Conservation (phyloP, 2,888 invertebrate species). For the Drosophila tripunctata region DNA sequence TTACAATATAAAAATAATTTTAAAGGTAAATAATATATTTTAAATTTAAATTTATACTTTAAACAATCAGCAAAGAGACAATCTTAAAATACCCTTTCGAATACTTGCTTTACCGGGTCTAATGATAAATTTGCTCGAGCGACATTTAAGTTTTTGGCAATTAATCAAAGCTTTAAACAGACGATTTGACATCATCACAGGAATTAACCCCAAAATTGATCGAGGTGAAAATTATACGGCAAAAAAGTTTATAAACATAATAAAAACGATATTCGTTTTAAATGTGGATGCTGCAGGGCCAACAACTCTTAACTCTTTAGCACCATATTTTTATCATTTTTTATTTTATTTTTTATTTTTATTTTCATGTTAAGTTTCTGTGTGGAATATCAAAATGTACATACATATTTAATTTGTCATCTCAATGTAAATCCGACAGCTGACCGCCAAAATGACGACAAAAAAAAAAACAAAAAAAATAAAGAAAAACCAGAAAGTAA, state of each 20-base stretch:
- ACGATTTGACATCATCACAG: constrained; percentile 39
- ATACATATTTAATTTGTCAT: constrained; percentile 63
- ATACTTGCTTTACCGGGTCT: too few species aligned
- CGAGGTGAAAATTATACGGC: constrained; percentile 38
- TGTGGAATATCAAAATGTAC: constrained; percentile 15
- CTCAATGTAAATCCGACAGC: constrained; percentile 71
- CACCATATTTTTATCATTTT: constrained; percentile 13
- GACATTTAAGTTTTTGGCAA: too few species aligned
- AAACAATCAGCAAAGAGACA: too few species aligned
- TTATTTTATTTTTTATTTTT: not conserved
- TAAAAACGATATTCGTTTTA: constrained; percentile 59
- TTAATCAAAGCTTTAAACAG: constrained; percentile 59
- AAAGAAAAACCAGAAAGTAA: constrained; percentile 2
- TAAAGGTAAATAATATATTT: constrained; percentile 30
- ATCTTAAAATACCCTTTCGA: too few species aligned
- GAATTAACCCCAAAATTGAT: constrained; percentile 49
- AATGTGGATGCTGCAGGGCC: constrained; percentile 69
- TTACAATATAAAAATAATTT: too few species aligned
- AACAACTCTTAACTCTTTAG: constrained; percentile 49
- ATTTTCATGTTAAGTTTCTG: too few species aligned
- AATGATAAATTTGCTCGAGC: not conserved
- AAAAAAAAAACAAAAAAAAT: constrained; percentile 45
- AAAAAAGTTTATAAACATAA: too few species aligned
- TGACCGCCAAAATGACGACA: constrained; percentile 67
- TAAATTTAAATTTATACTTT: not conserved